Evolutionary conservation across 1,140 invertebrate species (phyloP), one percentile per base, ranked within the genome.

Genomic region (Pectinophora gossypiella): DNA sequence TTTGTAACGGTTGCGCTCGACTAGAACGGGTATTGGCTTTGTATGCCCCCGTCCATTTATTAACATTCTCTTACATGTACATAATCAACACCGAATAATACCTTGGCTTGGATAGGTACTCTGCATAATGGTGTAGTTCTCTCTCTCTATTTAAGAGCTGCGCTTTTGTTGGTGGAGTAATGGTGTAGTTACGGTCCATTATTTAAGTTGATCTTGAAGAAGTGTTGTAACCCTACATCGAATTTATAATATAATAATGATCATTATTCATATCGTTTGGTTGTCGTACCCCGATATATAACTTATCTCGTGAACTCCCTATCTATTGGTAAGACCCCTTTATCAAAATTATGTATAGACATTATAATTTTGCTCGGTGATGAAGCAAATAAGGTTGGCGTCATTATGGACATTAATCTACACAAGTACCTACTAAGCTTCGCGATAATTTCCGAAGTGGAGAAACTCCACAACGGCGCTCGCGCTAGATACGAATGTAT

Each of bases 1-100:
- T 85, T 85, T 78, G 80, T 84, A 85, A 85, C 82, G 82, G 82
- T 79, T 79, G 78, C 80, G 73, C 64, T 82, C 75, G 73, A 81
- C 76, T 82, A 84, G 82, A 84, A 85, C 82, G 78, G 72, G 76
- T 85, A 83, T 83, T 75, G 71, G 75, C 70, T 77, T 76, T 76
- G 64, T 72, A 61, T 72, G 58, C 64, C 57, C n/a, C 51, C 62
- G 61, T 67, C 63, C 51, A 70, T 68, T 66, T 23, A 40, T 7
- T 59, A 56, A 63, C 67, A 69, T 75, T 75, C 71, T 69, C 65
- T 48, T 58, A 55, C 63, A n/a, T n/a, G n/a, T n/a, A 54, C 54
- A 64, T n/a, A n/a, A 32, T 32, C 16, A 40, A 40, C 36, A 40
- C 16, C 16, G 36, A 40, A 40, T 5, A 27, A 27, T 40, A 40